Conservation (phyloP, 1,140 invertebrate species). For the Pseudomyrmex flavicornis region DNA sequence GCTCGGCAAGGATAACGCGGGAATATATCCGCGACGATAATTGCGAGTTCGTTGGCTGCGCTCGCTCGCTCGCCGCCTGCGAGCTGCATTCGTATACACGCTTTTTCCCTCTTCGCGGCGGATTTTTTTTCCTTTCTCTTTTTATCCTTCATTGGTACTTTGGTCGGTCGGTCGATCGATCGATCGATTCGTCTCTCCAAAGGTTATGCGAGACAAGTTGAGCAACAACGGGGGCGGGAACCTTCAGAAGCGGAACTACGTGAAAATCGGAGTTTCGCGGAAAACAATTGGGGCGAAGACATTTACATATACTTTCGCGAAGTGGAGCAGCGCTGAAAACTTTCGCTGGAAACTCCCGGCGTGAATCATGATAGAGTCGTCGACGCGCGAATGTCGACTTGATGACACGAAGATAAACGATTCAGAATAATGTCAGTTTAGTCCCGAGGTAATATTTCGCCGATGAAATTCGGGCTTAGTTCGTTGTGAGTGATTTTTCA, state of each 20-base stretch:
- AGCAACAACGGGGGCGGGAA: constrained; percentile 49
- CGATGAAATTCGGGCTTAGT: constrained; percentile 14
- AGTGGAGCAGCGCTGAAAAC: no score
- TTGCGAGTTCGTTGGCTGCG: constrained; percentile 70
- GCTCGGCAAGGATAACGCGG: constrained; percentile 63
- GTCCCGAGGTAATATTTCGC: not conserved
- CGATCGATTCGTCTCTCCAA: constrained; percentile 60
- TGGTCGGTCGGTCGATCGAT: not conserved
- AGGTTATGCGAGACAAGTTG: constrained; percentile 71
- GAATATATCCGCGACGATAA: constrained; percentile 65
- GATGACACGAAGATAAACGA: constrained; percentile 4
- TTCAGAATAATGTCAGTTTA: constrained; percentile 28
- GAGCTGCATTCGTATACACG: constrained; percentile 3
- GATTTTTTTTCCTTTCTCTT: constrained; percentile 67
- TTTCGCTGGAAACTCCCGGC: no score
- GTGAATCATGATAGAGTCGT: no score
- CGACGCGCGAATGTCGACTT: not conserved
- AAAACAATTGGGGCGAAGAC: not conserved
- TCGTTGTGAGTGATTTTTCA: not conserved
- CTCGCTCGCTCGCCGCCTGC: constrained; percentile 11
- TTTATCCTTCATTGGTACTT: constrained; percentile 43
- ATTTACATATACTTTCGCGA: no score
- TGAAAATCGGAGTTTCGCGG: not conserved
- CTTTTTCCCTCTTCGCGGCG: constrained; percentile 53
- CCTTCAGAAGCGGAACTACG: constrained; percentile 1